These are phyloP conservation scores for Ceuthmochares aereus DNA, from an alignment of 2,113 vertebrate species.

Conservation along the genomic window DNA sequence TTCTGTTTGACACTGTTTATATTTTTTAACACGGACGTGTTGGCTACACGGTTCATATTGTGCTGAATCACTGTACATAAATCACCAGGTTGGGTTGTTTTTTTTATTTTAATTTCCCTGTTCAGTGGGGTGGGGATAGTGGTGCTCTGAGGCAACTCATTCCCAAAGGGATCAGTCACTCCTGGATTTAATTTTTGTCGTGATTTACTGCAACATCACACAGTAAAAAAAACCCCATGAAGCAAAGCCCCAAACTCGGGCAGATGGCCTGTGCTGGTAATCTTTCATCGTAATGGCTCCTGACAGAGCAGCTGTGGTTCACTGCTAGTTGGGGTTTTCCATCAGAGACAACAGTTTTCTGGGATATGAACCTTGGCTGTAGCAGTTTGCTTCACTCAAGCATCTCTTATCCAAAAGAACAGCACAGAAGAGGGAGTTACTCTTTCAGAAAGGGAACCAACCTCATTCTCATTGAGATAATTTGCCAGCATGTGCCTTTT, in stretches of 20 bases:
- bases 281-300: slow-evolving; percentile 26
- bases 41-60: fast-evolving
- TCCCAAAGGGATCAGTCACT: background rate
- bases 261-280: slow-evolving; percentile 59
- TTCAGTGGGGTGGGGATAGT: background rate
- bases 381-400: background rate
- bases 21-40: background rate
- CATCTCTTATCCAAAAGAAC: background rate
- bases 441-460: background rate
- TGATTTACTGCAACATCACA: background rate
- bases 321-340: background rate
- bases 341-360: background rate
- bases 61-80: background rate
- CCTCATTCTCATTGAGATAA: background rate
- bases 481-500: fast-evolving
- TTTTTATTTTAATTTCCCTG: background rate
- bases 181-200: background rate
- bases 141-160: background rate
- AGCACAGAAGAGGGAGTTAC: background rate
- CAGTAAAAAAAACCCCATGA: background rate
- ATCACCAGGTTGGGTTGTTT: background rate
- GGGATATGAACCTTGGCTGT: background rate
- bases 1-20: background rate
- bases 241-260: background rate
- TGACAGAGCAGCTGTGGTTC: slow-evolving; percentile 37